Evolutionary conservation across 2,113 vertebrate species (phyloP).

Genomic region (Dryoscopus gambensis): DNA sequence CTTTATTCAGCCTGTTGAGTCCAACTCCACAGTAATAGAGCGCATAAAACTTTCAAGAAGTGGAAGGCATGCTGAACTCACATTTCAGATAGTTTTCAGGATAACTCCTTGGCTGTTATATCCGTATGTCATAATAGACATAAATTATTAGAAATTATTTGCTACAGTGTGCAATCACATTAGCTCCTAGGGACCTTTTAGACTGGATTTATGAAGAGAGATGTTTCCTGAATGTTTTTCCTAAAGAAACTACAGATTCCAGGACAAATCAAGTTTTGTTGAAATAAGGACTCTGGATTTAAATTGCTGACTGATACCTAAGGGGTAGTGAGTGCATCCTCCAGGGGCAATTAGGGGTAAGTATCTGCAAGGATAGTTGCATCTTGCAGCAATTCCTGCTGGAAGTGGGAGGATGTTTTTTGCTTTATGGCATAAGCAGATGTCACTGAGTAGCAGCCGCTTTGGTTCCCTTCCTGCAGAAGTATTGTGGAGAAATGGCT

Average conservation of each 20-base stretch:
- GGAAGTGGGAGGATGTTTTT: neutral
- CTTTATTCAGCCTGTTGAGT: slow-evolving; percentile 2
- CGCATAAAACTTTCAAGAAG: slow-evolving; percentile 3
- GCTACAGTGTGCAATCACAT: neutral
- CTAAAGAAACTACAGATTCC: neutral
- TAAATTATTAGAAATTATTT: slow-evolving; percentile 50
- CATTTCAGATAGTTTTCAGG: slow-evolving; percentile 9
- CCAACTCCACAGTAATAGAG: neutral
- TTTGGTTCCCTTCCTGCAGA: neutral
- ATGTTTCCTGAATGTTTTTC: neutral
- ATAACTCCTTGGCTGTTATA: neutral
- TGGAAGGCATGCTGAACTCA: neutral
- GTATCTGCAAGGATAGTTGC: neutral
- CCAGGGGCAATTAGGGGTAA: neutral
- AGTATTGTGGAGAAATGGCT: neutral
- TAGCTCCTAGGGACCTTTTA: slow-evolving; percentile 22
- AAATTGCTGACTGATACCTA: neutral
- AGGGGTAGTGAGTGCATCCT: neutral
- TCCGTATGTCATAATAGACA: neutral
- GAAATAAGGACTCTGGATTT: neutral
- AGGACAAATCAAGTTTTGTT: neutral
- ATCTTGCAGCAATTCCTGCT: neutral
- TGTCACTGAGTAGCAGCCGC: neutral
- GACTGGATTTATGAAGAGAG: neutral
- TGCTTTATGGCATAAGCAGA: neutral